Evolutionary conservation across 2,888 invertebrate species (phyloP).

Genomic region (Mesoligia furuncula): DNA sequence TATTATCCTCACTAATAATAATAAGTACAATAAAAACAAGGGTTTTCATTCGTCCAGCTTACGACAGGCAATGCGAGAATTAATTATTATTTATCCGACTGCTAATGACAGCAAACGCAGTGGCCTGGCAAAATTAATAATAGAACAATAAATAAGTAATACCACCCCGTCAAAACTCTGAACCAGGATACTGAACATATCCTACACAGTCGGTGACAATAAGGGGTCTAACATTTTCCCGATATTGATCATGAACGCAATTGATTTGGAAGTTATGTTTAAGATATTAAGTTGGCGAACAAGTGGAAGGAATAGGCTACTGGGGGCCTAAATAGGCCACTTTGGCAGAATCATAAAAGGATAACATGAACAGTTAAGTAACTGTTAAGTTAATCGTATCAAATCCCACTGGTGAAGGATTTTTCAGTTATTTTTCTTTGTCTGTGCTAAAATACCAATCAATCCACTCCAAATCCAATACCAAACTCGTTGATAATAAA

Average conservation of each 20-base stretch:
- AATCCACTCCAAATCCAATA: too few species aligned
- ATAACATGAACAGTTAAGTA: too few species aligned
- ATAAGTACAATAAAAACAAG: background rate
- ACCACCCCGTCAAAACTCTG: background rate
- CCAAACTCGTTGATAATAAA: too few species aligned
- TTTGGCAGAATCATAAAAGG: too few species aligned
- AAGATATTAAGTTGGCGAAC: background rate
- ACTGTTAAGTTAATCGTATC: too few species aligned
- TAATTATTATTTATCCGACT: background rate
- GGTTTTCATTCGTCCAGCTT: background rate
- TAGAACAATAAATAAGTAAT: background rate
- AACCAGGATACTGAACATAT: background rate
- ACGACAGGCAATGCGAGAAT: background rate
- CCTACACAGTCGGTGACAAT: background rate
- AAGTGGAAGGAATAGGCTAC: background rate
- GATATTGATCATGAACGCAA: background rate
- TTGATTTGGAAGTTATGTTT: background rate
- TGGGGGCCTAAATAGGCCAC: too few species aligned
- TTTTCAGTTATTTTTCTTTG: too few species aligned
- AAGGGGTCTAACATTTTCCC: background rate
- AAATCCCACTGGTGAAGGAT: too few species aligned
- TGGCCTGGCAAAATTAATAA: constrained; percentile 1
- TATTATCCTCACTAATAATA: background rate
- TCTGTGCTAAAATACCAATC: too few species aligned
- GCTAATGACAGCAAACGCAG: background rate